Conservation (phyloP, 2,797 vertebrate species). For the Coilia nasus region DNA sequence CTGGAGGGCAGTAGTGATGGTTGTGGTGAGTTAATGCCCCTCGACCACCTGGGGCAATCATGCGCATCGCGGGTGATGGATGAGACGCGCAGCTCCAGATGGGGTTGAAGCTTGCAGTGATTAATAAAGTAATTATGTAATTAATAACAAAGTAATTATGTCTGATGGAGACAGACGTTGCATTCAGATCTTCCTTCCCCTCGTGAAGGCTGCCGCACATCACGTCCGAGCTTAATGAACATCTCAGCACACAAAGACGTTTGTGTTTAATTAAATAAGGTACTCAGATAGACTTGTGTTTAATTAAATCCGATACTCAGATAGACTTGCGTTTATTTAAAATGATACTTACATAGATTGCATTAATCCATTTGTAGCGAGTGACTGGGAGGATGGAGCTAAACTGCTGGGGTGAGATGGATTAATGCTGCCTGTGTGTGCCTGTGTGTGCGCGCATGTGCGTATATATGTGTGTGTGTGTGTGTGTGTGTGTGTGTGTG, state of each 20-base stretch:
- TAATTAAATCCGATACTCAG: no score
- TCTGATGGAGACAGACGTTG: background rate
- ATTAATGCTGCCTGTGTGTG: no score
- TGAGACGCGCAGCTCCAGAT: no score
- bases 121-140: no score
- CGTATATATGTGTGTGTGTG: background rate
- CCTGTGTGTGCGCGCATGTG: background rate
- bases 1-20: no score
- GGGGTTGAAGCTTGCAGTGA: no score
- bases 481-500: slow-evolving; percentile 30
- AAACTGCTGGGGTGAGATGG: no score
- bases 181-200: background rate
- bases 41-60: no score
- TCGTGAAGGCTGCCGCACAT: background rate
- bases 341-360: background rate
- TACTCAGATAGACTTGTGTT: no score
- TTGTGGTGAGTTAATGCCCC: no score
- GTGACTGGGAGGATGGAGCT: background rate
- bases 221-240: background rate
- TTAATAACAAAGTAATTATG: no score
- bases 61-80: no score
- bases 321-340: background rate
- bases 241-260: background rate
- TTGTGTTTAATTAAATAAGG: background rate
- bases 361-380: background rate